A percentile compares a stretch with the other conserved stretches of the same genome.
Evolutionary conservation across 2,797 vertebrate genomes (phyloP).

Genomic region (Neomorphus geoffroyi): DNA sequence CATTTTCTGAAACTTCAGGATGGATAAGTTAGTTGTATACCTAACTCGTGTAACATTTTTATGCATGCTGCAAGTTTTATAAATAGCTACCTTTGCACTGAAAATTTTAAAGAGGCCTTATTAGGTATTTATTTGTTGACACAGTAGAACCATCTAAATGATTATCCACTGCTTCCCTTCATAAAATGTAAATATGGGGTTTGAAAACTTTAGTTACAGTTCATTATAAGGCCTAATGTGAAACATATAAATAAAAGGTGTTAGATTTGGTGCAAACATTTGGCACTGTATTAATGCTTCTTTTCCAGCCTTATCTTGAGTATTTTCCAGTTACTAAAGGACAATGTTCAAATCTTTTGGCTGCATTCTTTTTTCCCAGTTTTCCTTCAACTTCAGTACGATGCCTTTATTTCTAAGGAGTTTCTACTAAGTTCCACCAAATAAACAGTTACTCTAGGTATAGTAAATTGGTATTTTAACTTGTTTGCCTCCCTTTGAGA

Average conservation of each 20-base stretch:
- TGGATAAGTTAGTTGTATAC: not conserved
- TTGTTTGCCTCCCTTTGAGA: not conserved
- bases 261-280: not conserved
- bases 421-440: not conserved
- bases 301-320: not conserved
- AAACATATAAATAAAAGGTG: not conserved
- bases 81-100: not conserved
- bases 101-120: not conserved
- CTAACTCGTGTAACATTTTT: not conserved
- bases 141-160: not conserved
- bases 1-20: constrained; percentile 88
- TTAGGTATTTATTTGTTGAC: not conserved
- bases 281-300: not conserved
- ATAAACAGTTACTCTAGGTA: not conserved
- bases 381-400: not conserved
- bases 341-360: not conserved
- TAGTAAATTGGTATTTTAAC: not conserved
- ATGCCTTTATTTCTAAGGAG: not conserved
- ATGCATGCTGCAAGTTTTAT: not conserved
- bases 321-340: not conserved
- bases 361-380: not conserved
- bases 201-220: not conserved
- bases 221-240: not conserved
- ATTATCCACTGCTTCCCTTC: not conserved
- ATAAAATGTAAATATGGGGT: not conserved